Conservation (phyloP, 2,888 invertebrate species). For the Cerceris ruficornis region DNA sequence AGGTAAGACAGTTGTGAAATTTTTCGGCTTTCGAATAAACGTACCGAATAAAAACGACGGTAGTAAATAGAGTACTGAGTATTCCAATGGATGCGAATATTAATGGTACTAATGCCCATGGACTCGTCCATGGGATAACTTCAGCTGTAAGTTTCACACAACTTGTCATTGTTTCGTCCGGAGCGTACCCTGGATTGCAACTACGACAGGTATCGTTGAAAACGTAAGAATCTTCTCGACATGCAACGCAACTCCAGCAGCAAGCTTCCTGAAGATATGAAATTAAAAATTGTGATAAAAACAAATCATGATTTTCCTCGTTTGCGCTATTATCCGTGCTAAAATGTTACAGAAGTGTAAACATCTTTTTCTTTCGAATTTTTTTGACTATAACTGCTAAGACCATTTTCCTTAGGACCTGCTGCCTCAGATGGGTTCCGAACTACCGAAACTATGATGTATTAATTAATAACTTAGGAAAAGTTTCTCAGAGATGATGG, state of each 20-base stretch:
- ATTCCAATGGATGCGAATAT: slow-evolving; percentile 86
- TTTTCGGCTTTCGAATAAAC: not conserved
- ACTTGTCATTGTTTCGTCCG: slow-evolving; percentile 82
- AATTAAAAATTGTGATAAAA: not conserved
- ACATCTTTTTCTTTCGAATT: too few relatives aligned
- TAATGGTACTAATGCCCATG: slow-evolving; percentile 87
- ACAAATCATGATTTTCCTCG: not conserved
- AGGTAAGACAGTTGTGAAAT: too few relatives aligned
- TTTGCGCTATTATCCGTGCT: too few relatives aligned
- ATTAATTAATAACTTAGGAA: too few relatives aligned
- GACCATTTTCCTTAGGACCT: too few relatives aligned
- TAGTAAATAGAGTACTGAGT: slow-evolving; percentile 84
- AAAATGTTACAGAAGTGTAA: too few relatives aligned
- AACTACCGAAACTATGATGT: too few relatives aligned
- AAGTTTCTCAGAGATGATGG: too few relatives aligned
- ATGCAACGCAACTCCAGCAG: slow-evolving; percentile 88
- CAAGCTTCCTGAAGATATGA: slow-evolving; percentile 83
- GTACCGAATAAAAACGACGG: slow-evolving; percentile 85
- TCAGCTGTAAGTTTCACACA: slow-evolving; percentile 85
- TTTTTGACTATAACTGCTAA: too few relatives aligned
- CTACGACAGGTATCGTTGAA: slow-evolving; percentile 85
- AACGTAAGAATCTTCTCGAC: slow-evolving; percentile 85
- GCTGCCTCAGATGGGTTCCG: too few relatives aligned
- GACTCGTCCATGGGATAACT: slow-evolving; percentile 85
- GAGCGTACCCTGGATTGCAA: slow-evolving; percentile 84